Evolutionary conservation across 2,888 invertebrate species (phyloP), one percentile per base, ranked within the genome.

Genomic region (Lasioglossum leucozonium): DNA sequence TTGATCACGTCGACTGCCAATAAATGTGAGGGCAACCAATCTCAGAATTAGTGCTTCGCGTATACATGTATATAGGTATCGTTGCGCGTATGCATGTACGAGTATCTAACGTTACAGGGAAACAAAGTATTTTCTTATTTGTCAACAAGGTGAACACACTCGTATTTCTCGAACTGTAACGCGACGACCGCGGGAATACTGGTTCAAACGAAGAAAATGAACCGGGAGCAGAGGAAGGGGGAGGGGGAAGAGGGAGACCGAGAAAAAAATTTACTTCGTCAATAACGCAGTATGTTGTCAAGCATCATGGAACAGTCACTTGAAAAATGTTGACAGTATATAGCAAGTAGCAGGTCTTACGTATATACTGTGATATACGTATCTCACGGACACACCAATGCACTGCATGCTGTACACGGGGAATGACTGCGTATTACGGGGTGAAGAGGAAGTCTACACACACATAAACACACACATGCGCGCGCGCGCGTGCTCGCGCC

Each of bases 281-380:
- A 90, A 90, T 85, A 87, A 82, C 82, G 74, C 82, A 79, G 85
- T 81, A 88, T 88, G 85, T 89, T 89, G 85, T 89, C 85, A 86
- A 88, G 89, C 81, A 87, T 82, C 85, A 72, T 86, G 79, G 80
- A 85, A 84, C 82, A 85, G 80, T 83, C 83, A 80, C 75, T 88
- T 81, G 85, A 87, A 90, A 89, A 90, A 90, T 89, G 84, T 87
- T 88, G 89, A 90, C 90, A 87, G 87, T 85, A 83, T 88, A 87
- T 84, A 89, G 84, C 75, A 62, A 87, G 82, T 84, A 88, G 76
- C 71, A 82, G 80, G 81, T 85, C 85, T 79, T 87, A 86, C 83
- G 84, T 88, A 88, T 79, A 78, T 84, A 86, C 78, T 10, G 81
- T 44, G 82, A 72, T 84, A 82, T 86, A 88, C 84, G 81, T 86